A percentile compares a stretch with the other conserved stretches of the same genome.
Evolutionary conservation across 2,797 vertebrate species (phyloP).

Genomic region (Pagetopsis macropterus): DNA sequence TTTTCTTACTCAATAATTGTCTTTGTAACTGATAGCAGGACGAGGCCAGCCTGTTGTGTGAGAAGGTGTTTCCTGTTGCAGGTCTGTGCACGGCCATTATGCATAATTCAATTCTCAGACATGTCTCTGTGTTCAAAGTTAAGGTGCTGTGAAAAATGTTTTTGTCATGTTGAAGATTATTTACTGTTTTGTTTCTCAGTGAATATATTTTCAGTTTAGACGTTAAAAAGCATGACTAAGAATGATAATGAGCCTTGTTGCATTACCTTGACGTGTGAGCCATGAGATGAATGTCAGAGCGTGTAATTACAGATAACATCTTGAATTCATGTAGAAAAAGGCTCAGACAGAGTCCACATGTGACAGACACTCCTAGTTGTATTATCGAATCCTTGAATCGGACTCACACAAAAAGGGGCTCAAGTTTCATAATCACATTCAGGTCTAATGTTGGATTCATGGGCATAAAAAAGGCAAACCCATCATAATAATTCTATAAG

Average conservation of each 20-base stretch:
- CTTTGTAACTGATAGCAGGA: conserved; percentile 56
- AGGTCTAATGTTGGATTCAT: conserved; percentile 2
- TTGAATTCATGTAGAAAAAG: neutral
- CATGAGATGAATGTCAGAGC: neutral
- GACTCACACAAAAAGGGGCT: neutral
- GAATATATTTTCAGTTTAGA: neutral
- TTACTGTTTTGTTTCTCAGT: conserved; percentile 8
- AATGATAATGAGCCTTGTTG: neutral
- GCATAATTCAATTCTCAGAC: conserved; percentile 55
- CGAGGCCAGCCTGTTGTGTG: conserved; percentile 50
- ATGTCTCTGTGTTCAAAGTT: neutral
- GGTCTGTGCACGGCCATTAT: conserved; percentile 34
- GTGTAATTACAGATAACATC: no score
- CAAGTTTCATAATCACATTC: neutral
- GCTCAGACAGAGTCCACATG: conserved; percentile 12
- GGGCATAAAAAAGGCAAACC: neutral
- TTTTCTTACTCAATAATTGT: conserved; percentile 71
- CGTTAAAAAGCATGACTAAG: conserved; percentile 3
- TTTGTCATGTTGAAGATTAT: neutral
- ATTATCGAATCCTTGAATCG: conserved; percentile 4
- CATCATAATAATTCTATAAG: neutral
- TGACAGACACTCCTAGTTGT: neutral
- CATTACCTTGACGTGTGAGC: neutral
- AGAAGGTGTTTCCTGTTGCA: conserved; percentile 65
- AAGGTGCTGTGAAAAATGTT: conserved; percentile 6